Evolutionary conservation across 2,113 vertebrate genomes (phyloP).

Genomic region (Cisticola juncidis): DNA sequence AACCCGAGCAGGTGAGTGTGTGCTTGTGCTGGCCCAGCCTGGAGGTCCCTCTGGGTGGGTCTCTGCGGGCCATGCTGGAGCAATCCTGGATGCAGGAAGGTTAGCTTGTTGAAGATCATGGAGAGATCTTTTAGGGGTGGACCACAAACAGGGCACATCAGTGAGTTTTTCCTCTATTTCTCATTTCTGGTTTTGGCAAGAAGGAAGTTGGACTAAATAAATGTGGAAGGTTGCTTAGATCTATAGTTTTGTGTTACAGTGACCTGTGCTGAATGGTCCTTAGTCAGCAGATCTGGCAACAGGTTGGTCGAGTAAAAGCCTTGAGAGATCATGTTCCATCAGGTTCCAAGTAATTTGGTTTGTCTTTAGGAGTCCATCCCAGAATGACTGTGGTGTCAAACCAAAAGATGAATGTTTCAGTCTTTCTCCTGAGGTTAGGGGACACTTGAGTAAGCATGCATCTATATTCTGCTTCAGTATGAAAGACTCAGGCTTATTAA

Average conservation of each 20-base stretch:
- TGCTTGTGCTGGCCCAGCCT: too few relatives aligned
- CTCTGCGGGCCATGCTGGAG: background rate
- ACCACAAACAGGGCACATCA: background rate
- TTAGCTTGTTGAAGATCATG: background rate
- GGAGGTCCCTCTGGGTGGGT: too few relatives aligned
- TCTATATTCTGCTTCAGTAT: background rate
- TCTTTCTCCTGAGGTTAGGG: background rate
- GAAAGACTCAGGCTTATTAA: background rate
- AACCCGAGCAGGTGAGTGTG: background rate
- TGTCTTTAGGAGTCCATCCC: background rate
- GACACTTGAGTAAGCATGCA: background rate
- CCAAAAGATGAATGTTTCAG: background rate
- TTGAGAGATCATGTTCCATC: background rate
- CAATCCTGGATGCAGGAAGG: background rate
- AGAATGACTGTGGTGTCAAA: background rate
- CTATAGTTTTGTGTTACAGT: rapidly evolving
- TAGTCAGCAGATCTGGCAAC: rapidly evolving
- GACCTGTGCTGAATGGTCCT: background rate
- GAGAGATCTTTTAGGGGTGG: background rate
- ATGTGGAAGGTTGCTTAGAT: background rate
- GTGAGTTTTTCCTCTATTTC: background rate
- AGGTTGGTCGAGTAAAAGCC: background rate
- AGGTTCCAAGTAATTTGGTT: background rate
- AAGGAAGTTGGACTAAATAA: background rate
- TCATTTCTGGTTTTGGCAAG: background rate